A percentile compares a stretch with the other conserved stretches of the same genome.
Conservation (phyloP, 2,888 invertebrate species). For the Tetanocera ferruginea region DNA sequence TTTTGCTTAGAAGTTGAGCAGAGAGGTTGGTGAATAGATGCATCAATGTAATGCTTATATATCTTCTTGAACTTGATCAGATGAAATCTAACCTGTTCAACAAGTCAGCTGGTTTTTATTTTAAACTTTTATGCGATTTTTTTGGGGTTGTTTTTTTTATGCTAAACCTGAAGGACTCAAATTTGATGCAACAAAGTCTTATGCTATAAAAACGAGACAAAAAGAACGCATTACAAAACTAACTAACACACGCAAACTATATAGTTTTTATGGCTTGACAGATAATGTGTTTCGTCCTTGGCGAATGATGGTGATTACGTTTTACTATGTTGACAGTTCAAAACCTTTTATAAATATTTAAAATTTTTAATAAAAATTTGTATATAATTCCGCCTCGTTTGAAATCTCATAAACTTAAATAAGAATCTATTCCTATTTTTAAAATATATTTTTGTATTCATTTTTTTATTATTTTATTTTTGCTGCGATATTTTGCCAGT, state of each 20-base stretch:
- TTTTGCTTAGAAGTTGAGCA: not conserved
- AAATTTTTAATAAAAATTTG: no score
- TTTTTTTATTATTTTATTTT: not conserved
- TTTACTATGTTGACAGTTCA: no score
- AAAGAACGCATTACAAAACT: not conserved
- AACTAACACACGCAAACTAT: constrained; percentile 6
- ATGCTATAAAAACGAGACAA: not conserved
- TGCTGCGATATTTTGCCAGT: not conserved
- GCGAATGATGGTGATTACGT: no score
- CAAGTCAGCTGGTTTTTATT: not conserved
- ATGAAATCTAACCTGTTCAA: not conserved
- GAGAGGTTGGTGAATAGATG: not conserved
- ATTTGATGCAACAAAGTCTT: constrained; percentile 6
- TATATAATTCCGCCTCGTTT: no score
- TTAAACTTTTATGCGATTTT: not conserved
- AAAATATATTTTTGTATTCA: not conserved
- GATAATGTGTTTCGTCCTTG: not conserved
- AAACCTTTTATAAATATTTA: no score
- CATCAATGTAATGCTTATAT: not conserved
- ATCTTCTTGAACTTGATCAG: not conserved
- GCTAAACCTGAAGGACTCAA: not conserved
- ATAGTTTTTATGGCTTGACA: not conserved
- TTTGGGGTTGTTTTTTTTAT: not conserved
- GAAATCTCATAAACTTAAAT: no score
- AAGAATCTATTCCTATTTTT: not conserved